Base-by-base conservation (phyloP, 2,888 invertebrate species). In the Clistopyga incitator region DNA sequence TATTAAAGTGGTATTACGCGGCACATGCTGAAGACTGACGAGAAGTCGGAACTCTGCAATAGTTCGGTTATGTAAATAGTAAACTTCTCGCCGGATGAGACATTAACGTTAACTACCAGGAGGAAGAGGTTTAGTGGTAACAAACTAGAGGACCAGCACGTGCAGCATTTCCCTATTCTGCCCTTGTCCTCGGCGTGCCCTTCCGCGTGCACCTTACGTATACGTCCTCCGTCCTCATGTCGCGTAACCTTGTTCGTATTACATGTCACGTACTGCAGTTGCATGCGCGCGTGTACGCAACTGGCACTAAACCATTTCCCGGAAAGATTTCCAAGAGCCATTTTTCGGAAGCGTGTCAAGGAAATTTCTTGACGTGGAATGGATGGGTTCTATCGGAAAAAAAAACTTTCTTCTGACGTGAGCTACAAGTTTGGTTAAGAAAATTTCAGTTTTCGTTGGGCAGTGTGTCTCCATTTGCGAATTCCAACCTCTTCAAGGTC, bases 31-130 rank as follows among this genome's bases (percentile, higher is more conserved):
- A 82, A 23, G 84, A 84, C 80, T 74, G 79, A 29, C 72, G 68
- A 86, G 84, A 81, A 85, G 78, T 85, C 77, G 75, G 65, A 68
- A 82, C 74, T 50, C 34, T 79, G 68, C 81, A 84, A 85, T 87
- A 87, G 84, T 87, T 88, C 84, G 85, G 83, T 86, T 88, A 85
- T 85, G 87, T 86, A 87, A 88, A 87, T 87, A 85, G 84, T 85
- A 86, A 88, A 85, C 85, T 88, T 86, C 47, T 61, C 50, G 75
- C 75, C 59, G 47, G 45, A 75, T 45, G 15, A 47, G 42, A 38
- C 34, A 23, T 74, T 59, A 25, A 45, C 38, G 34, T 25, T 18
- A 47, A 52, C 65, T 59, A 15, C 29, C 23, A 38, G 50, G 45
- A 6, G 71, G 18, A 52, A 18, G 25, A 23, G 29, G 29, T 47